Evolutionary conservation across 1,140 invertebrate genomes (phyloP), one percentile per base, ranked within the genome.

Genomic region (Drosophila kepulauana): DNA sequence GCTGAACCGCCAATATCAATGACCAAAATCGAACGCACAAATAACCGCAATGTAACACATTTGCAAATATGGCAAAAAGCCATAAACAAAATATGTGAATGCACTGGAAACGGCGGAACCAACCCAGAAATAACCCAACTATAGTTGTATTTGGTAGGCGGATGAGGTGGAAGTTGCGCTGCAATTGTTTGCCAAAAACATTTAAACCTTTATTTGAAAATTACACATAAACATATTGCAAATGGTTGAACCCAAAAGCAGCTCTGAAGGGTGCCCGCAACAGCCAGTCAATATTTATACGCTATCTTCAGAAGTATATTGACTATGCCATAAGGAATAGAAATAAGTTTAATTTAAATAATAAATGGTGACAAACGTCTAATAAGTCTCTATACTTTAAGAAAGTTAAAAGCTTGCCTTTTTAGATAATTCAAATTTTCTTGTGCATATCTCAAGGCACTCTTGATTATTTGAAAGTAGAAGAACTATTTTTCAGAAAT

Each of bases 141-240:
- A 25, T 25, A 8, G 10, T 8, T 13, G 45, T 66, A 11, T 0
- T 8, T 25, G 2, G 5, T 25, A 20, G 51, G 43, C 25, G 48
- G 58, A 8, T 20, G 20, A 5, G 51, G 43, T 49, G 43, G 25
- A 46, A 35, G 49, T 46, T 58, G 8, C 65, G 13, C 74, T 69
- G 56, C 84, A 75, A 88, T 88, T 89, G 84, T 88, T 88, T 89
- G 84, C 84, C 84, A 84, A 89, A 88, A 89, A 89, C 81, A 88
- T 88, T 88, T 84, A 88, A 78, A 66, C 85, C 81, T 78, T 85
- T 88, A 88, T 88, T 88, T 84, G 78, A 79, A 88, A 88, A 89
- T 88, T 89, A 87, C 84, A 87, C 85, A 84, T 89, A 84, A 89
- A 84, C 84, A 84, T 88, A 88, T 88, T 75, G 81, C 33, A 68